Conservation (phyloP, 1,140 invertebrate species). For the Nomia melanderi region DNA sequence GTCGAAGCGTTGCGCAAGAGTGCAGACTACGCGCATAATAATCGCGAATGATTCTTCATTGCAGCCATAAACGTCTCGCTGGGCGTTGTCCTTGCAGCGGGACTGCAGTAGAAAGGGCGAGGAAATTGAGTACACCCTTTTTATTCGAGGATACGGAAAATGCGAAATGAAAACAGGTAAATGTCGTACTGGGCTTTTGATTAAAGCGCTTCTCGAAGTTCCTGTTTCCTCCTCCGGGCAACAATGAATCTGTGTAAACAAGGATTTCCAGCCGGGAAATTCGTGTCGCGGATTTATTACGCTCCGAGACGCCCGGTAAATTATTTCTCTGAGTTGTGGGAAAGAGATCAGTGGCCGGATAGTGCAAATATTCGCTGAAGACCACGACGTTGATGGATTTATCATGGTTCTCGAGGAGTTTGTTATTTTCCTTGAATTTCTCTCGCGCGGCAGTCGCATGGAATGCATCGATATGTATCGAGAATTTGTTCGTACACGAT, state of each 20-base stretch:
- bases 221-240: not conserved
- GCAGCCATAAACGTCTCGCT: constrained; percentile 66
- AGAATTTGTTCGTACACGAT: not conserved
- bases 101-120: constrained; percentile 33
- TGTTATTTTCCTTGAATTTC: not conserved
- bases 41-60: constrained; percentile 65
- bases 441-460: not conserved
- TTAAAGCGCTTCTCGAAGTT: not conserved
- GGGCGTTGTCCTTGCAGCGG: constrained; percentile 22
- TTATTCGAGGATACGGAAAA: not conserved
- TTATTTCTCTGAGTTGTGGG: not conserved
- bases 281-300: constrained; percentile 56
- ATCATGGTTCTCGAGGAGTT: not conserved
- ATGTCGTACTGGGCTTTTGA: not conserved
- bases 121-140: constrained; percentile 65
- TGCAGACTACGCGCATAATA: constrained; percentile 66
- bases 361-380: constrained; percentile 22
- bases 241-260: constrained; percentile 57
- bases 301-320: not conserved
- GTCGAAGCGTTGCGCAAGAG: constrained; percentile 64
- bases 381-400: not conserved
- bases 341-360: not conserved
- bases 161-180: not conserved
- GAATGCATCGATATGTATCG: no score
- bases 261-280: constrained; percentile 54